Percentiles rank a stretch among this genome's conserved stretches.
Conservation (phyloP, 2,797 vertebrate genomes). For the Spinus pinus region DNA sequence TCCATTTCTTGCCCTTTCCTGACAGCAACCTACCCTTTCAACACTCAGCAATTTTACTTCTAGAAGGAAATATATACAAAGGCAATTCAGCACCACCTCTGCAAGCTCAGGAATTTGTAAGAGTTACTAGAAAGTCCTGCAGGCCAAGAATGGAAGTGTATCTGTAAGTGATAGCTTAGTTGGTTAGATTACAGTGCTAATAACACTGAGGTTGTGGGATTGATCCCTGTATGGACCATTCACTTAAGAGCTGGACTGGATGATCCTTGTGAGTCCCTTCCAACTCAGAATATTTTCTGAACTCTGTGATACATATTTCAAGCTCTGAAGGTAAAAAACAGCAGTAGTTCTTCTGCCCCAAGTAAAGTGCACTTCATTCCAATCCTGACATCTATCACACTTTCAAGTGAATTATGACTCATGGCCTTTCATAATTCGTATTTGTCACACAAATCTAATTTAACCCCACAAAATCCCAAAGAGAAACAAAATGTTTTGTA, state of each 20-base stretch:
- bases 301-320: not conserved
- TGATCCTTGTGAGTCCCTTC: not conserved
- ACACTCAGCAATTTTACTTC: not conserved
- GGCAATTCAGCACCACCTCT: not conserved
- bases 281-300: not conserved
- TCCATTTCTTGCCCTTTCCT: constrained; percentile 21
- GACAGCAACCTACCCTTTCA: not conserved
- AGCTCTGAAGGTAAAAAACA: not conserved
- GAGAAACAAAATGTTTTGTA: not conserved
- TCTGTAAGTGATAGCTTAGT: not conserved
- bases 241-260: not conserved
- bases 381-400: not conserved
- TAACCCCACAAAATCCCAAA: not conserved
- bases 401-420: not conserved
- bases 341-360: not conserved
- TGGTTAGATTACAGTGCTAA: not conserved
- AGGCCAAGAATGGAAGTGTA: not conserved
- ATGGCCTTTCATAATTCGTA: not conserved
- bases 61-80: not conserved
- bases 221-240: not conserved
- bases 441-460: not conserved
- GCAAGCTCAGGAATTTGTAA: not conserved
- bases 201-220: not conserved
- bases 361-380: not conserved
- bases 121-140: not conserved